Base-by-base conservation (phyloP, 2,113 vertebrate species). In the Anoplopoma fimbria region DNA sequence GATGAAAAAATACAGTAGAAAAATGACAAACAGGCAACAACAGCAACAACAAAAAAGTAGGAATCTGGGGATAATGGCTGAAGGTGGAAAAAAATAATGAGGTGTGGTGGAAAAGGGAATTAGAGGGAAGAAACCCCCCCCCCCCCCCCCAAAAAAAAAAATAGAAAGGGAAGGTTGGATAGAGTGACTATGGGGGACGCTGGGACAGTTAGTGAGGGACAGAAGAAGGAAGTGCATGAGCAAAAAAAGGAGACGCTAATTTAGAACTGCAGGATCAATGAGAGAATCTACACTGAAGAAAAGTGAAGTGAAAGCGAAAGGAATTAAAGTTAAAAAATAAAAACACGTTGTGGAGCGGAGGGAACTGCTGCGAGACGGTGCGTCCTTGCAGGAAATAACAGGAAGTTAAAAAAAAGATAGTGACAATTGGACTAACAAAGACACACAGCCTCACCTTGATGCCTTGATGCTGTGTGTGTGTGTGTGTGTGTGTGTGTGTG, bases 391-490 rank as follows among this genome's bases (percentile, higher is more conserved):
- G 81, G 88, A 87, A 90, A 91, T 68, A 70, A 83, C 75, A 88
- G 88, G 64, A 70, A 82, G 82, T 84, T 72, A 72, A 82, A 85
- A 83, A 75, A 84, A 85, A 83, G 81, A 83, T 53, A 40, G 87
- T 86, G 90, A 89, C 91, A 91, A 91, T 90, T 84, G 89, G 83
- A 79, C 90, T 91, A 91, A 93, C 91, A 92, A 92, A 92, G 90
- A 92, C 88, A 90, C 89, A 91, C 87, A 86, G 83, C 89, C 89
- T 91, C 65, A 69, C 83, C 85, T 90, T 90, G 91, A 87, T 86
- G 77, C n/a, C n/a, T n/a, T n/a, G n/a, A n/a, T n/a, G n/a, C n/a
- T n/a, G 53, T 69, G 65, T 81, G 82, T 55, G n/a, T 53, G 51
- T 53, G 49, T 53, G 49, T 53, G 51, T 55, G 51, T 55, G 51